Evolutionary conservation across 1,140 invertebrate genomes (phyloP).

Genomic region (Macrocentrus cingulum): DNA sequence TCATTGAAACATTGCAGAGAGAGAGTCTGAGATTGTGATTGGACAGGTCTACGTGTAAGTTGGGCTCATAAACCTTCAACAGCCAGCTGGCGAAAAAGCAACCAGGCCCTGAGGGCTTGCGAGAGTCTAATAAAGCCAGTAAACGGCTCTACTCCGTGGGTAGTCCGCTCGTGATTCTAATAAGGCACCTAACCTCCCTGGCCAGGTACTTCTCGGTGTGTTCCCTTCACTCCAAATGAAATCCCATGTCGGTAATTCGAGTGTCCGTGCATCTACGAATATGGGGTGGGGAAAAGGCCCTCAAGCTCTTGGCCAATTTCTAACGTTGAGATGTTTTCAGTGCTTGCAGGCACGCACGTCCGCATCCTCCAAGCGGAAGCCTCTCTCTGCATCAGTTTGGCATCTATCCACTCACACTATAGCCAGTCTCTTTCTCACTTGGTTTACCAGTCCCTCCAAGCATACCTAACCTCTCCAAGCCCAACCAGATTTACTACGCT

Average conservation of each 20-base stretch:
- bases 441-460: not conserved
- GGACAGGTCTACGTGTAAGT: not conserved
- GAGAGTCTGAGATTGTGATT: not conserved
- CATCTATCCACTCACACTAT: not conserved
- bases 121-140: not conserved
- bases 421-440: not conserved
- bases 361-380: too few species aligned
- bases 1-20: too few species aligned
- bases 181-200: constrained; percentile 19
- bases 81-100: constrained; percentile 11
- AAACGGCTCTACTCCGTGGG: not conserved
- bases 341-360: too few species aligned
- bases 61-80: constrained; percentile 7
- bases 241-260: constrained; percentile 27
- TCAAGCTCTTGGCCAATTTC: too few species aligned
- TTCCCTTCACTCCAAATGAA: constrained; percentile 14
- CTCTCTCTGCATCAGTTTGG: too few species aligned
- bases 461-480: not conserved
- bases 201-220: too few species aligned
- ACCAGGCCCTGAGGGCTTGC: not conserved
- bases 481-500: constrained; percentile 58
- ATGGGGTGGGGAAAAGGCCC: too few species aligned
- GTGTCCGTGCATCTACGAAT: constrained; percentile 2
- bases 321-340: too few species aligned
- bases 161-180: constrained; percentile 21